A percentile compares a stretch with the other conserved stretches of the same genome.
These are phyloP conservation scores for Felis chaus DNA, from an alignment of 2,113 vertebrate genomes.

Conservation along the genomic window DNA sequence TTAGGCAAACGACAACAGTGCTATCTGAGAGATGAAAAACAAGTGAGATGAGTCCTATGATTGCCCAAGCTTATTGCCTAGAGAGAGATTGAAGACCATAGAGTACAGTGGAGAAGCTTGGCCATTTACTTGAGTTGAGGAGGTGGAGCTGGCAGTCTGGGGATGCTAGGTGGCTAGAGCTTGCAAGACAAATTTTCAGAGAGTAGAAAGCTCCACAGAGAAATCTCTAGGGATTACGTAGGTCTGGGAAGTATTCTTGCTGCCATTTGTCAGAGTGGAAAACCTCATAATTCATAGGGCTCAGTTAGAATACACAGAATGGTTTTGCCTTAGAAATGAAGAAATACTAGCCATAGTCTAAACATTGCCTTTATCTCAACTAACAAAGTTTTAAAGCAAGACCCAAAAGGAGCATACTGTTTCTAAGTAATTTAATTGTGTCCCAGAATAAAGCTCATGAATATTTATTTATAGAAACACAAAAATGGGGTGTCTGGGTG, in stretches of 20 bases:
- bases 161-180: background rate
- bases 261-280: background rate
- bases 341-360: background rate
- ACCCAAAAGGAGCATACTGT: background rate
- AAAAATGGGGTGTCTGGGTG: background rate
- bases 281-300: background rate
- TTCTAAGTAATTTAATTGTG: slow-evolving; percentile 7
- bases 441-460: background rate
- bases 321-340: background rate
- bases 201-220: background rate
- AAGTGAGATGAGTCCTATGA: background rate
- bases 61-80: background rate
- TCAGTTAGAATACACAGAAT: background rate
- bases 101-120: background rate
- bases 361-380: background rate
- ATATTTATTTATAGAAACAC: slow-evolving; percentile 26
- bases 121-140: background rate
- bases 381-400: slow-evolving; percentile 4
- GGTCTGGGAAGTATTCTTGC: background rate
- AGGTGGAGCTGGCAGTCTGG: background rate
- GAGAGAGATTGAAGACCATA: background rate
- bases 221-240: background rate
- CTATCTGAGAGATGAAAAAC: background rate
- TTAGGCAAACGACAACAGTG: background rate
- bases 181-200: background rate